phyloP scores from a whole-genome alignment of 1,140 invertebrate genomes.

The Dendrolimus kikuchii region DNA sequence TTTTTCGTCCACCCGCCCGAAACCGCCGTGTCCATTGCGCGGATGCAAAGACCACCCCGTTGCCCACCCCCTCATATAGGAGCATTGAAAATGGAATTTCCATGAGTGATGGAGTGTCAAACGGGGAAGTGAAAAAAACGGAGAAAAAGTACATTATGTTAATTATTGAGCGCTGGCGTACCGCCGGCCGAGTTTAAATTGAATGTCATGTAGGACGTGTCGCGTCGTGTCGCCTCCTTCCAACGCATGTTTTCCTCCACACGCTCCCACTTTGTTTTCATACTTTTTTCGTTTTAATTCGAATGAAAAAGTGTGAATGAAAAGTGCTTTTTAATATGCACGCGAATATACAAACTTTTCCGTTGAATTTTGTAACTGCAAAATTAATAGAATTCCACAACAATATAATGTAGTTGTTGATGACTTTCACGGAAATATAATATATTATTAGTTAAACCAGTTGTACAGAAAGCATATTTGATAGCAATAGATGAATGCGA shows the following conservation, averaged over 20 bases:
- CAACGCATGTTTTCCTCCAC: constrained; percentile 17
- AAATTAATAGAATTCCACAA: constrained; percentile 12
- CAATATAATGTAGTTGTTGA: no score
- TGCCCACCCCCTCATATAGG: constrained; percentile 55
- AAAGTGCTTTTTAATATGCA: no score
- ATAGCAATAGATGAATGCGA: no score
- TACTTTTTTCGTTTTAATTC: constrained; percentile 15
- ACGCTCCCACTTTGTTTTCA: constrained; percentile 13
- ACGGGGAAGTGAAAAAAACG: constrained; percentile 65
- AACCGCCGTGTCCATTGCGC: constrained; percentile 67
- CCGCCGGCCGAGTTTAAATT: constrained; percentile 58
- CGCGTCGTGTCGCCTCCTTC: constrained; percentile 7
- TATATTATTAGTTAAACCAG: no score
- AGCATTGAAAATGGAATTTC: constrained; percentile 72
- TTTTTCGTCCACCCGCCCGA: constrained; percentile 66
- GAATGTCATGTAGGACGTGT: constrained; percentile 51
- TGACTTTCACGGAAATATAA: no score
- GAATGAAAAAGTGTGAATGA: no score
- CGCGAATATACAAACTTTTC: no score
- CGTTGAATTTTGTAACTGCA: constrained; percentile 6
- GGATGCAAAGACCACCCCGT: constrained; percentile 65
- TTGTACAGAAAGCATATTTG: no score
- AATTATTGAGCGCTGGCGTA: constrained; percentile 62
- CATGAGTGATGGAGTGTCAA: constrained; percentile 73
- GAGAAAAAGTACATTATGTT: constrained; percentile 71